Evolutionary conservation across 2,797 vertebrate genomes (phyloP).

Genomic region (Platyrinchus mystaceus): DNA sequence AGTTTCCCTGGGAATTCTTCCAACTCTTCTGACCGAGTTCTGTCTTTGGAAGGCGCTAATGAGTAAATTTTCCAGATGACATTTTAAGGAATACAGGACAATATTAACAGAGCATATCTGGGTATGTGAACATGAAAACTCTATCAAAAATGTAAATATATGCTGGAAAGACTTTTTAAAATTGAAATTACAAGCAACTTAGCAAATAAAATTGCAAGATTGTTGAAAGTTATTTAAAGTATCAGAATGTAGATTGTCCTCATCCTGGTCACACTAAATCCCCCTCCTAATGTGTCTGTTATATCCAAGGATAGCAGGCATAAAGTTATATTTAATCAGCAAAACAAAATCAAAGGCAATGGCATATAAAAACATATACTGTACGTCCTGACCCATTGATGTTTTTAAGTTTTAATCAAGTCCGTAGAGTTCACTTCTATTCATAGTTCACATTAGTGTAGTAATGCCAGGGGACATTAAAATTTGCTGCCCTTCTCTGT

Average conservation of each 20-base stretch:
- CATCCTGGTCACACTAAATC: constrained; percentile 9
- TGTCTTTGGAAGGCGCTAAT: neutral
- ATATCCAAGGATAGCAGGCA: neutral
- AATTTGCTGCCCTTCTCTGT: neutral
- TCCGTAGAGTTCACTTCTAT: neutral
- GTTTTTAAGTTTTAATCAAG: neutral
- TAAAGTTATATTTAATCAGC: neutral
- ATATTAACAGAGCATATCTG: neutral
- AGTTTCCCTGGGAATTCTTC: constrained; percentile 39
- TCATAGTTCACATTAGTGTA: neutral
- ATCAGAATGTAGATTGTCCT: neutral
- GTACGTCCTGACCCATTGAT: neutral
- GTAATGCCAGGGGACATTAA: neutral
- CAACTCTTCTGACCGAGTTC: neutral
- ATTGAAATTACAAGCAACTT: neutral
- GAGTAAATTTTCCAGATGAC: neutral
- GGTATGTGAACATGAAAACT: neutral
- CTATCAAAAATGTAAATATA: neutral
- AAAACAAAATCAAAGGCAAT: neutral
- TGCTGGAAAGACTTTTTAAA: neutral
- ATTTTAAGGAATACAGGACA: neutral
- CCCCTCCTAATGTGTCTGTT: neutral
- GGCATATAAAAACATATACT: neutral
- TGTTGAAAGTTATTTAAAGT: neutral
- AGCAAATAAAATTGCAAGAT: neutral